Conservation (phyloP, 2,113 vertebrate species). For the Hyla sarda region DNA sequence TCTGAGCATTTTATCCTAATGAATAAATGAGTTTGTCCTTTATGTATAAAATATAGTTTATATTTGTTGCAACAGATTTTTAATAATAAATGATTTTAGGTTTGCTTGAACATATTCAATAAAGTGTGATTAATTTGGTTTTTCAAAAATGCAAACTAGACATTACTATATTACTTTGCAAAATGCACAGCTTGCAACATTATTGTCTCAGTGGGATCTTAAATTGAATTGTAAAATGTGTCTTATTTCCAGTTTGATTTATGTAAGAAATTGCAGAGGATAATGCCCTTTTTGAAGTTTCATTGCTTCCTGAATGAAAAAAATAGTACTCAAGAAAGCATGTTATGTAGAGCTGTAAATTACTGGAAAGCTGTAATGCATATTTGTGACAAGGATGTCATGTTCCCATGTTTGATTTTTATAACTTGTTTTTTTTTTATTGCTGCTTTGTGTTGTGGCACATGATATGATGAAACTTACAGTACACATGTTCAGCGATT, state of each 20-base stretch:
- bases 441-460: slow-evolving; percentile 72
- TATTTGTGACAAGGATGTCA: slow-evolving; percentile 57
- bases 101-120: slow-evolving; percentile 82
- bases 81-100: slow-evolving; percentile 88
- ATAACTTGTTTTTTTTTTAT: slow-evolving; percentile 74
- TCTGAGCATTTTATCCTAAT: slow-evolving; percentile 82
- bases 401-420: slow-evolving; percentile 69
- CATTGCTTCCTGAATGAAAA: slow-evolving; percentile 72
- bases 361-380: slow-evolving; percentile 66
- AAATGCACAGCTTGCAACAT: slow-evolving; percentile 89
- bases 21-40: slow-evolving; percentile 89
- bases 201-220: slow-evolving; percentile 88
- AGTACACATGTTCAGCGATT: slow-evolving; percentile 79
- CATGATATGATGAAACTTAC: slow-evolving; percentile 69
- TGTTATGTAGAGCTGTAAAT: slow-evolving; percentile 71
- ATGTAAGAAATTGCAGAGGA: slow-evolving; percentile 82
- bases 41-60: slow-evolving; percentile 87
- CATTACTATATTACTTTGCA: slow-evolving; percentile 84
- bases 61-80: slow-evolving; percentile 82
- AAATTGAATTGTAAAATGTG: slow-evolving; percentile 88
- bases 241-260: slow-evolving; percentile 86
- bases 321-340: slow-evolving; percentile 73
- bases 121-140: slow-evolving; percentile 89
- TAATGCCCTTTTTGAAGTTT: slow-evolving; percentile 81
- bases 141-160: slow-evolving; percentile 89